phyloP scores from a whole-genome alignment of 2,113 vertebrate genomes.

The Thalassoma bifasciatum region DNA sequence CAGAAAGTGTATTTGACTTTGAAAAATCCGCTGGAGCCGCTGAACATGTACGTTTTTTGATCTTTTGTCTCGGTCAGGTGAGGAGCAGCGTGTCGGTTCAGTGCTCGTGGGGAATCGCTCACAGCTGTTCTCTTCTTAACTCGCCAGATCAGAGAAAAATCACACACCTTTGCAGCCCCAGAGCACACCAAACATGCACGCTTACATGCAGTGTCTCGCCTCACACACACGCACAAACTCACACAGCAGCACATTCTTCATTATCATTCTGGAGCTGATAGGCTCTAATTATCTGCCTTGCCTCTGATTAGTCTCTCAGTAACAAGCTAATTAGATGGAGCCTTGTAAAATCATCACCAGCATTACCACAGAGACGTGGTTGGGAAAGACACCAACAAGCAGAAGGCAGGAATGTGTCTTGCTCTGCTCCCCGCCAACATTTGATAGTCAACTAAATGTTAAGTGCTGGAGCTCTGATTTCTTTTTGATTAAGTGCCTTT shows the following conservation, averaged over 20 bases:
- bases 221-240: slow-evolving; percentile 5
- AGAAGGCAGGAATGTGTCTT: slow-evolving; percentile 62
- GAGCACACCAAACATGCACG: slow-evolving; percentile 1
- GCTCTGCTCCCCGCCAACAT: slow-evolving; percentile 54
- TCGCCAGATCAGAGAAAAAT: slow-evolving; percentile 46
- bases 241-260: slow-evolving; percentile 63
- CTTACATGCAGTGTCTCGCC: slow-evolving; percentile 5
- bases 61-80: slow-evolving; percentile 58
- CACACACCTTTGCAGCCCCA: slow-evolving; percentile 8
- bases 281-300: slow-evolving; percentile 80
- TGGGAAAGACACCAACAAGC: slow-evolving; percentile 73
- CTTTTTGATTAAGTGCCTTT: slow-evolving; percentile 74
- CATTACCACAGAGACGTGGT: slow-evolving; percentile 76
- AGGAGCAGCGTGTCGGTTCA: slow-evolving; percentile 37
- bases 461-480: slow-evolving; percentile 73
- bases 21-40: slow-evolving; percentile 44
- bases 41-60: slow-evolving; percentile 55
- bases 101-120: slow-evolving; percentile 43
- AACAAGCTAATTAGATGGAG: slow-evolving; percentile 82
- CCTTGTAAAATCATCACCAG: slow-evolving; percentile 80
- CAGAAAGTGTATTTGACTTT: slow-evolving; percentile 53
- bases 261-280: slow-evolving; percentile 80
- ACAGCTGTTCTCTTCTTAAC: slow-evolving; percentile 26
- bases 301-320: slow-evolving; percentile 81
- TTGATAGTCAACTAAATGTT: slow-evolving; percentile 75